These are phyloP conservation scores for Hydrotaea diabolus DNA, from an alignment of 2,888 invertebrate genomes.

Conservation along the genomic window DNA sequence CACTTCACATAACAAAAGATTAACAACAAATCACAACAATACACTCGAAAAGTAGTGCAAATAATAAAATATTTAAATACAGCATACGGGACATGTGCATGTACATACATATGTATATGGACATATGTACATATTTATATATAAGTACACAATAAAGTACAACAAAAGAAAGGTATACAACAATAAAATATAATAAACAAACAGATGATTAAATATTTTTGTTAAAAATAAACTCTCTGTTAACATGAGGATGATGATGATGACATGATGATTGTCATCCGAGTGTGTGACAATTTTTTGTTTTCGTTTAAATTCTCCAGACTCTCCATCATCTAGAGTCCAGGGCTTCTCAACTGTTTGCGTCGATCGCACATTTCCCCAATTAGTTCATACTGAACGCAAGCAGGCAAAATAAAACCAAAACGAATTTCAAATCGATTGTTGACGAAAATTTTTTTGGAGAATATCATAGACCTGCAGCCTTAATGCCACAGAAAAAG, in stretches of 20 bases:
- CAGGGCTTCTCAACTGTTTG: no score
- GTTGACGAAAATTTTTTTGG: no score
- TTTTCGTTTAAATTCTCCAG: background rate
- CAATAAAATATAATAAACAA: constrained; percentile 25
- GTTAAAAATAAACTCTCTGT: constrained; percentile 33
- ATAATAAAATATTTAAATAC: constrained; percentile 18
- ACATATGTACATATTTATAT: background rate
- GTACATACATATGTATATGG: background rate
- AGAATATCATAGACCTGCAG: no score
- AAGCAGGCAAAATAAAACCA: no score
- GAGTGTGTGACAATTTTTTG: constrained; percentile 22
- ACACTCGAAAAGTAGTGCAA: constrained; percentile 18
- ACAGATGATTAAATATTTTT: constrained; percentile 34
- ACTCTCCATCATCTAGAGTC: background rate
- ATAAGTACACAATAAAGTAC: background rate
- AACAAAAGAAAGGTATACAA: constrained; percentile 20
- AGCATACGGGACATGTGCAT: no score
- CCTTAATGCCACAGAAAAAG: no score
- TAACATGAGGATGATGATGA: constrained; percentile 11
- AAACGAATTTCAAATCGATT: no score
- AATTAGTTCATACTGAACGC: no score
- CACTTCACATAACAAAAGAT: no score
- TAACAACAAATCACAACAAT: background rate
- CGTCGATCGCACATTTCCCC: no score
- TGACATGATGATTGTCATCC: constrained; percentile 9